Evolutionary conservation across 2,888 invertebrate species (phyloP), one percentile per base, ranked within the genome.

Genomic region (Vesta saturnalis): DNA sequence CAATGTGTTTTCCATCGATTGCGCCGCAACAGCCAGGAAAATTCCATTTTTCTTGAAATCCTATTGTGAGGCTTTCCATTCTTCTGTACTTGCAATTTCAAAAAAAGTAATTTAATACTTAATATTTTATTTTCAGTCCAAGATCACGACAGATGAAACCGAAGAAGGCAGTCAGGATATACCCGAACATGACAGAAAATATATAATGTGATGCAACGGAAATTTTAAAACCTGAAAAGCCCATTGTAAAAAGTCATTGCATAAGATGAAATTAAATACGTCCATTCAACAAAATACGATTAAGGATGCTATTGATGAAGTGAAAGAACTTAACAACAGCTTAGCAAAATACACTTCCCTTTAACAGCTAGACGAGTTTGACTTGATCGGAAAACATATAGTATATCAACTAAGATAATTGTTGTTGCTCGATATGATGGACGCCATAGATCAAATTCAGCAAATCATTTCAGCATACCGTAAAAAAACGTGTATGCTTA

Each of bases 401-500:
- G 54, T 12, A 21, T 18, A 18, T 3, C 12, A 54, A 54, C 14
- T 18, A 54, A 54, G 54, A 22, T 22, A 54, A 14, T 54, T 54
- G 22, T 22, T 22, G 21, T 6, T 54, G 22, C 54, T 54, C 18
- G 54, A 54, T 18, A 22, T 21, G 54, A 22, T 54, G 14, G 54
- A 54, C 21, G 54, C 22, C n/a, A n/a, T n/a, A n/a, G n/a, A n/a
- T n/a, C n/a, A n/a, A n/a, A n/a, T n/a, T n/a, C n/a, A n/a, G n/a
- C 19, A 54, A 18, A 54, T 54, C 16, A 19, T 16, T 16, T 21
- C 22, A 54, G 54, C 19, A 54, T 19, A 54, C 54, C 22, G n/a
- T 18, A 54, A 54, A 54, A 30, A 54, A 22, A 54, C 16, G n/a
- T 46, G 14, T 46, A 46, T 46, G 46, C 54, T 54, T 54, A 22